These are phyloP conservation scores for Laodelphax striatellus DNA, from an alignment of 1,140 invertebrate species.

Conservation along the genomic window DNA sequence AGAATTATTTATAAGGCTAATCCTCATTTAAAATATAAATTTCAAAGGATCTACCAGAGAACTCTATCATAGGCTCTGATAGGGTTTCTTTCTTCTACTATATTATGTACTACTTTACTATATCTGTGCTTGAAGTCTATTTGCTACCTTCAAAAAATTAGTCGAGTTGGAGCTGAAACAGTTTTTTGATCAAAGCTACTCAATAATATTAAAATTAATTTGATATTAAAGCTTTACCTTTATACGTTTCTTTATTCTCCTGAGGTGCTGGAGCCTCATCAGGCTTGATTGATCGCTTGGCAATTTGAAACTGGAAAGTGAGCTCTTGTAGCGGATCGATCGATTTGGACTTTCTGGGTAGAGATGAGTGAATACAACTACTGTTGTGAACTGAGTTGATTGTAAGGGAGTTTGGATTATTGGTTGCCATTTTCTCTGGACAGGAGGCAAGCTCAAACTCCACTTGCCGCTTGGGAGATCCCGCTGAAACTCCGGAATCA, in stretches of 20 bases:
- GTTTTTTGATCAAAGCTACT: too few relatives aligned
- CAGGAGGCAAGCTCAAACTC: conserved; percentile 45
- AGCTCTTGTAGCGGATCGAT: conserved; percentile 58
- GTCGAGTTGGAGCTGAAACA: too few relatives aligned
- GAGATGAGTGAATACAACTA: conserved; percentile 31
- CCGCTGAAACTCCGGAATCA: conserved; percentile 69
- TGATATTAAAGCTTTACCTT: not conserved
- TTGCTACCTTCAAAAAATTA: too few relatives aligned
- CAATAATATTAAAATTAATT: too few relatives aligned
- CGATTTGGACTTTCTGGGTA: conserved; percentile 61
- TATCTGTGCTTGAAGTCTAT: too few relatives aligned
- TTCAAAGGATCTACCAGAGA: too few relatives aligned
- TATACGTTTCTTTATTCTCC: not conserved
- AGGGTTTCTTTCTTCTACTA: too few relatives aligned
- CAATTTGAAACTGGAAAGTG: conserved; percentile 50
- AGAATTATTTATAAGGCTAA: too few relatives aligned
- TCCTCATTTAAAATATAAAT: too few relatives aligned
- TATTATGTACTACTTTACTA: too few relatives aligned
- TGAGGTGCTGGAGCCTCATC: not conserved
- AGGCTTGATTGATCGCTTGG: conserved; percentile 28
- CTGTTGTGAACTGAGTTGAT: conserved; percentile 31
- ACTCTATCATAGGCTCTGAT: too few relatives aligned
- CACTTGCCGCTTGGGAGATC: conserved; percentile 41
- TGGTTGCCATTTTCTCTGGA: conserved; percentile 52
- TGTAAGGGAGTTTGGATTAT: conserved; percentile 1